Percentiles rank a stretch among this genome's conserved stretches.
Evolutionary conservation across 2,113 vertebrate genomes (phyloP).

Genomic region (Pteropus alecto): DNA sequence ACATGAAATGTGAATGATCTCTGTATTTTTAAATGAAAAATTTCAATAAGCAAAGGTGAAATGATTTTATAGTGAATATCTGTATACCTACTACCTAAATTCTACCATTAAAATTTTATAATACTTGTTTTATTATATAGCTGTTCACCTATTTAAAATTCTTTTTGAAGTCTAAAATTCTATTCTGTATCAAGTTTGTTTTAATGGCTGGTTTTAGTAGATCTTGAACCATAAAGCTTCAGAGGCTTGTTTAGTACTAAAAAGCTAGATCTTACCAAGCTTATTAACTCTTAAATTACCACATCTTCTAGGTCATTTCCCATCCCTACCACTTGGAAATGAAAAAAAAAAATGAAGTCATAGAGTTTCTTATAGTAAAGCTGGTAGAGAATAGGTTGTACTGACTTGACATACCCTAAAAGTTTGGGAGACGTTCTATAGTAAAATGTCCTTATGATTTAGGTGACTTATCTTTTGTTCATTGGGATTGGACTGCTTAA

Average conservation of each 20-base stretch:
- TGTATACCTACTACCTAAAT: background rate
- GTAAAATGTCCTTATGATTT: constrained; percentile 5
- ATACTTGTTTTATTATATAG: background rate
- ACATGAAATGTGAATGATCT: background rate
- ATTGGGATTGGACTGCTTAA: background rate
- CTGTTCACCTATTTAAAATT: background rate
- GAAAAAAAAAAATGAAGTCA: background rate
- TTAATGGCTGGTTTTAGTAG: background rate
- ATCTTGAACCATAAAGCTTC: background rate
- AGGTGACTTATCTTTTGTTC: background rate
- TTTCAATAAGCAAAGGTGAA: background rate
- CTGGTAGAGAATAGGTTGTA: background rate
- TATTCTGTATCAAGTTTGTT: background rate
- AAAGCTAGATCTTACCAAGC: background rate
- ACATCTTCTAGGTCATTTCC: background rate
- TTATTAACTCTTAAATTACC: background rate
- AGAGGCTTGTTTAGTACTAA: background rate
- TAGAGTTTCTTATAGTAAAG: background rate
- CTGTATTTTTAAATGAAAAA: background rate
- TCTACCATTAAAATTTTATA: background rate
- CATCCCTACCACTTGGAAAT: background rate
- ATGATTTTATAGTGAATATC: background rate
- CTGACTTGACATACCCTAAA: background rate
- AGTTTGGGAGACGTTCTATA: background rate
- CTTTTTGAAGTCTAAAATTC: background rate